A percentile compares a stretch with the other conserved stretches of the same genome.
These are phyloP conservation scores for Cephus nigrinus DNA, from an alignment of 2,888 invertebrate genomes.

Conservation along the genomic window DNA sequence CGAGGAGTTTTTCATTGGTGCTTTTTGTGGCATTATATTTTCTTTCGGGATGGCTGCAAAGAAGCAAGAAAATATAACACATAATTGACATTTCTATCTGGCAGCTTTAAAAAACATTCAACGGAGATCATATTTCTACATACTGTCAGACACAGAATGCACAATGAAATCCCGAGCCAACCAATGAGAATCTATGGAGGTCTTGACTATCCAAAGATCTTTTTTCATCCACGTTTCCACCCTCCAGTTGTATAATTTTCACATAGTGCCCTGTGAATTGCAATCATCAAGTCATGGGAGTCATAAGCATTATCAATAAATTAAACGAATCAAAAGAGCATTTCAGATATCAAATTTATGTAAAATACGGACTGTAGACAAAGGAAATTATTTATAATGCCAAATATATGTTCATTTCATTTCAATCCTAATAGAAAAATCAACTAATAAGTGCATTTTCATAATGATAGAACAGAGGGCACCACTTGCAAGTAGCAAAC, in stretches of 20 bases:
- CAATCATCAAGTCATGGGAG: background rate
- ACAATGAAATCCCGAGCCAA: background rate
- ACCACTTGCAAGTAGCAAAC: background rate
- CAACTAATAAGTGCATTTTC: background rate
- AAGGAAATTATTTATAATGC: background rate
- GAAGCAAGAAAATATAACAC: background rate
- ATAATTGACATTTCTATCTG: background rate
- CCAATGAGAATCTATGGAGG: background rate
- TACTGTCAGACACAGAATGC: background rate
- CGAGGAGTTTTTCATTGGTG: conserved; percentile 1
- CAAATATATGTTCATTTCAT: background rate
- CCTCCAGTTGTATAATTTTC: background rate
- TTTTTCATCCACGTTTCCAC: background rate
- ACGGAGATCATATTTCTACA: background rate
- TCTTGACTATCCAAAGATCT: background rate
- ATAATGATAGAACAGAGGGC: background rate
- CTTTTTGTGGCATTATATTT: conserved; percentile 14
- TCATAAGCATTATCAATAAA: background rate
- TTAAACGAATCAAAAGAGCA: background rate
- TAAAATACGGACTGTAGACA: background rate
- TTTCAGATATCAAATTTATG: background rate
- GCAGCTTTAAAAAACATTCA: background rate
- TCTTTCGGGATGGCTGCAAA: background rate
- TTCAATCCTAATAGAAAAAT: background rate
- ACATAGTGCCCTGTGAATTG: background rate